phyloP scores from a whole-genome alignment of 2,797 vertebrate genomes.

The Myotis pilosus region DNA sequence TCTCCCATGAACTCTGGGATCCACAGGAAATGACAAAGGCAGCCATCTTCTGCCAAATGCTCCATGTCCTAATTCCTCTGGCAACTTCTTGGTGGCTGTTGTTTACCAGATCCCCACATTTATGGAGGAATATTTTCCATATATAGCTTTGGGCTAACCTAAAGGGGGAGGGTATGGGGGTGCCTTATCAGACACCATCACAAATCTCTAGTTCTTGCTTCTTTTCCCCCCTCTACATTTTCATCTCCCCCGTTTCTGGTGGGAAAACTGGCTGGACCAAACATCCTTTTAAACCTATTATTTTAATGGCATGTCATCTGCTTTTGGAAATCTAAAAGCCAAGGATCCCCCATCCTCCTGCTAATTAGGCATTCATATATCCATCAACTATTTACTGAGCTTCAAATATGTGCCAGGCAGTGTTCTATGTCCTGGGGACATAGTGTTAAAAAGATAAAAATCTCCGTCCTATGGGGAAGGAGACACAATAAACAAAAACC shows the following conservation, averaged over 20 bases:
- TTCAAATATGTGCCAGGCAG: neutral
- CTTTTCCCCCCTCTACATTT: neutral
- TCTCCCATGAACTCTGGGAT: neutral
- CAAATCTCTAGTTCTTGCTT: neutral
- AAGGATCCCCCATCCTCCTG: neutral
- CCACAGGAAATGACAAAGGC: neutral
- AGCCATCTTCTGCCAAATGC: neutral
- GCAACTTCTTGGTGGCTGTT: neutral
- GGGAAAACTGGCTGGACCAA: neutral
- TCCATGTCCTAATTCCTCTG: neutral
- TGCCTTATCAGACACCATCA: neutral
- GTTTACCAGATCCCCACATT: neutral
- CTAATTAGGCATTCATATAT: neutral
- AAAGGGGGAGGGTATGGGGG: neutral
- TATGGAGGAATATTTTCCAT: neutral
- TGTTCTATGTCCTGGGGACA: neutral
- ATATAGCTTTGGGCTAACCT: neutral
- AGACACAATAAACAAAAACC: neutral
- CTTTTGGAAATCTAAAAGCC: slow-evolving; percentile 20
- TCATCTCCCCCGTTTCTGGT: neutral
- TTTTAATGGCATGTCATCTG: neutral
- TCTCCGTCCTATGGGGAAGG: neutral
- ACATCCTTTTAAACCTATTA: neutral
- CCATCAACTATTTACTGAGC: neutral
- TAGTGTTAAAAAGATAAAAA: neutral